phyloP scores from a whole-genome alignment of 2,797 vertebrate genomes.

The Taenioides sp. region DNA sequence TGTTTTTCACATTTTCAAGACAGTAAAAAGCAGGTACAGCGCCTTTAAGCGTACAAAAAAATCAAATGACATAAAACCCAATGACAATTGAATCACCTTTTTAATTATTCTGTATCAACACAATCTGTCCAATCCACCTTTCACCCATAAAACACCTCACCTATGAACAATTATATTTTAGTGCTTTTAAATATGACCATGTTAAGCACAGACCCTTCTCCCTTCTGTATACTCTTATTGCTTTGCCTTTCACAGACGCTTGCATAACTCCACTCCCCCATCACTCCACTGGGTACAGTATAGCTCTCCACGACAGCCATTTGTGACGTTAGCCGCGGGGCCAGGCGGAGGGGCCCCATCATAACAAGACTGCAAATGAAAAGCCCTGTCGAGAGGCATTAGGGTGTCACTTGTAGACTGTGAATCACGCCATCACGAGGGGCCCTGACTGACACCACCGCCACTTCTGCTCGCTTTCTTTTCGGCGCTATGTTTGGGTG shows the following conservation, averaged over 20 bases:
- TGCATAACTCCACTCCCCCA: constrained; percentile 1
- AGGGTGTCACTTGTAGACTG: constrained; percentile 51
- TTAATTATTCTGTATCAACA: background rate
- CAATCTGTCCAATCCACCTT: background rate
- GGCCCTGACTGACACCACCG: constrained; percentile 13
- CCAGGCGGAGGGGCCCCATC: constrained; percentile 42
- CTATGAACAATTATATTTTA: background rate
- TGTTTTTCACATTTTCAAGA: too few relatives aligned
- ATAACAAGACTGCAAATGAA: constrained; percentile 55
- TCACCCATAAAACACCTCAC: background rate
- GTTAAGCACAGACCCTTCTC: constrained; percentile 1
- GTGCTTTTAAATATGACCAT: background rate
- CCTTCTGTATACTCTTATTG: constrained; percentile 11
- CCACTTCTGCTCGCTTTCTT: too few relatives aligned
- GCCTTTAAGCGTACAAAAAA: too few relatives aligned
- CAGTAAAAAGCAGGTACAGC: too few relatives aligned
- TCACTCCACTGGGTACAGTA: constrained; percentile 28
- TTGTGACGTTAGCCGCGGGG: constrained; percentile 31
- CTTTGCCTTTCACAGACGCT: constrained; percentile 23
- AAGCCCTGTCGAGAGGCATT: constrained; percentile 60
- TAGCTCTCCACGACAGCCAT: constrained; percentile 36
- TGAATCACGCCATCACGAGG: constrained; percentile 33
- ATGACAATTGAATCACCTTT: background rate
- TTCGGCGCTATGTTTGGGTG: too few relatives aligned
- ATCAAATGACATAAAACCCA: background rate